Evolutionary conservation across 2,888 invertebrate genomes (phyloP), one percentile per base, ranked within the genome.

Genomic region (Dolichomitus sp.): DNA sequence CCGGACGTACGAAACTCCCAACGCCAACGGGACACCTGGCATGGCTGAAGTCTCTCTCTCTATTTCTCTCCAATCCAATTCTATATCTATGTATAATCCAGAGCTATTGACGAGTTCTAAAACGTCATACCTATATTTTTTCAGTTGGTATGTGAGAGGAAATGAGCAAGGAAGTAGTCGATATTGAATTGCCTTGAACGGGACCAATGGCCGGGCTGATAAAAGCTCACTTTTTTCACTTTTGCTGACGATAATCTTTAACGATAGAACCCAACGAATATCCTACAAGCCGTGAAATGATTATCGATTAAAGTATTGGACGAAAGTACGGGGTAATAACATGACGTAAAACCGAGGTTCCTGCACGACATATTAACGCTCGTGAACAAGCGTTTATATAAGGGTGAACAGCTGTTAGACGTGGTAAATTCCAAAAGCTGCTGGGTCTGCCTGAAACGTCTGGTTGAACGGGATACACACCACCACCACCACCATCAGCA

Each of bases 1-100:
- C 85, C 80, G 82, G 83, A 77, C 79, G 83, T 78, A 78, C 83
- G 86, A 83, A 73, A 84, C 83, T 84, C 86, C 85, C 57, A 63
- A 57, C 76, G 68, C 65, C 45, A 65, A 66, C 65, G 65, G 52
- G 42, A 76, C 76, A 69, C 76, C 68, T 76, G 76, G 69, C 76
- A 59, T 50, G n/a, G 45, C 27, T 66, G 61, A 17, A 17, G 61
- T 37, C 33, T 59, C 17, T 30, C 33, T 2, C 59, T n/a, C 33
- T 59, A n/a, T 30, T 9, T 3, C 33, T 59, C 7, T 27, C 30
- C 27, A 3, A 0, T 37, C n/a, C 5, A 17, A 48, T 48, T 30
- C 42, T 48, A 2, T 42, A 52, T 40, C 27, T 12, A 14, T 48
- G 12, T 54, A 42, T 33, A 57, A 40, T 50, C 75, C 61, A 17